Percentiles rank a stretch among this genome's conserved stretches.
Conservation (phyloP, 2,888 invertebrate genomes). For the Melanostoma mellinum region DNA sequence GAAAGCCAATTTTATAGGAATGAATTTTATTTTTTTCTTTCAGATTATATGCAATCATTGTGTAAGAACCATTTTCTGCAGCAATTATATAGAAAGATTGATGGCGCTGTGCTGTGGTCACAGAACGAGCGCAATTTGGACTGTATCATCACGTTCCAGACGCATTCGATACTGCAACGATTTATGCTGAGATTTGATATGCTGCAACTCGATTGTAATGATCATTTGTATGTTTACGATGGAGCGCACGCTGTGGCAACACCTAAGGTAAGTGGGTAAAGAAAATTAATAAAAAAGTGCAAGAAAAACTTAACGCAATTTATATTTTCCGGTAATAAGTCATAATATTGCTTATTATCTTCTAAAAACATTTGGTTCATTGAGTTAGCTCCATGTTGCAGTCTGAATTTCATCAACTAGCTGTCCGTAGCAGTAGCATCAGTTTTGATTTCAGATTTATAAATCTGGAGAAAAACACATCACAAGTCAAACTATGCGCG, state of each 20-base stretch:
- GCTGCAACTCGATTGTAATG: constrained; percentile 95
- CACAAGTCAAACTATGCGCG: no score
- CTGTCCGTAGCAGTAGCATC: no score
- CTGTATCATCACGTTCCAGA: constrained; percentile 96
- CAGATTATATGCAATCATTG: constrained; percentile 94
- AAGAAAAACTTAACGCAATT: no score
- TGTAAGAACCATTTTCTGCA: constrained; percentile 95
- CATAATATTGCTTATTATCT: no score
- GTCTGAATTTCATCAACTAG: no score
- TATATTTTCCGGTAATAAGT: no score
- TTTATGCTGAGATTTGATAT: constrained; percentile 97
- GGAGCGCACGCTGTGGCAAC: constrained; percentile 94
- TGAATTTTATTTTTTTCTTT: constrained; percentile 76
- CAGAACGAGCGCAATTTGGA: constrained; percentile 95
- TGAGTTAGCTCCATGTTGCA: no score
- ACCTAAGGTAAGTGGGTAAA: constrained; percentile 88
- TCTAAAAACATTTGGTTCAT: no score
- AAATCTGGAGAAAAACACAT: no score
- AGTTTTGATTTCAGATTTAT: no score
- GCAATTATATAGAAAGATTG: constrained; percentile 94
- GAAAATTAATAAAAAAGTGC: neutral
- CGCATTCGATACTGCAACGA: constrained; percentile 95
- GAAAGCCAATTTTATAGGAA: constrained; percentile 29
- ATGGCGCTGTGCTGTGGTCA: constrained; percentile 94
- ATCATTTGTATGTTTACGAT: constrained; percentile 95